These are phyloP conservation scores for Polydrusus cervinus DNA, from an alignment of 2,888 invertebrate species.

Conservation along the genomic window DNA sequence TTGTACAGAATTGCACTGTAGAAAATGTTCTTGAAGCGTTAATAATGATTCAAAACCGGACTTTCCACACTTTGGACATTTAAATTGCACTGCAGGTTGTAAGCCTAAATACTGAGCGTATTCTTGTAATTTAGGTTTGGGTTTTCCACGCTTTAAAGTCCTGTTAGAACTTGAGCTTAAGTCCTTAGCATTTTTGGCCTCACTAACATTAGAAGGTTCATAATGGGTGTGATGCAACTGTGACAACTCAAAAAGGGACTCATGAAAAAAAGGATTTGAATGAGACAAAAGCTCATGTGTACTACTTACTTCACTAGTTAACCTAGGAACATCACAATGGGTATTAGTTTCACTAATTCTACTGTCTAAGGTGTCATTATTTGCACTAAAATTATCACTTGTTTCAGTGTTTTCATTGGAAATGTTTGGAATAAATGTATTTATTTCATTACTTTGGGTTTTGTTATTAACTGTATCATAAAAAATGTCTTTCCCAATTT, in stretches of 20 bases:
- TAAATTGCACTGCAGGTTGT: constrained; percentile 82
- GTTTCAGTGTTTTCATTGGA: constrained; percentile 38
- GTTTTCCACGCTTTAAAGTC: constrained; percentile 58
- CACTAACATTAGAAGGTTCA: constrained; percentile 45
- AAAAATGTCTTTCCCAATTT: constrained; percentile 13
- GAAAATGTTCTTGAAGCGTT: constrained; percentile 81
- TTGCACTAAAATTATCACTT: constrained; percentile 42
- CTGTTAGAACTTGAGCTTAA: constrained; percentile 30
- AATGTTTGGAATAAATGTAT: constrained; percentile 16
- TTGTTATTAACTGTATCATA: constrained; percentile 18
- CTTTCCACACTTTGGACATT: constrained; percentile 83
- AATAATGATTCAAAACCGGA: constrained; percentile 80
- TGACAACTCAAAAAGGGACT: constrained; percentile 69
- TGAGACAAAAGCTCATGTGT: constrained; percentile 58
- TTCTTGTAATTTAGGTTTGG: constrained; percentile 70
- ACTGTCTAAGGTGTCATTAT: constrained; percentile 21
- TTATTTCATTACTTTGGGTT: constrained; percentile 20
- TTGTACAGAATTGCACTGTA: constrained; percentile 73
- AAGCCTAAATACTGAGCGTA: constrained; percentile 83
- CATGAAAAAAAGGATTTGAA: constrained; percentile 69
- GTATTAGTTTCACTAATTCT: constrained; percentile 30
- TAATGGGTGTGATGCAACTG: constrained; percentile 61
- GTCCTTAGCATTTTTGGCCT: constrained; percentile 27
- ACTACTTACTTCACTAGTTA: constrained; percentile 40
- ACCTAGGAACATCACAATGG: constrained; percentile 47